phyloP scores from a whole-genome alignment of 1,140 invertebrate species.

The Anoplolepis gracilipes region DNA sequence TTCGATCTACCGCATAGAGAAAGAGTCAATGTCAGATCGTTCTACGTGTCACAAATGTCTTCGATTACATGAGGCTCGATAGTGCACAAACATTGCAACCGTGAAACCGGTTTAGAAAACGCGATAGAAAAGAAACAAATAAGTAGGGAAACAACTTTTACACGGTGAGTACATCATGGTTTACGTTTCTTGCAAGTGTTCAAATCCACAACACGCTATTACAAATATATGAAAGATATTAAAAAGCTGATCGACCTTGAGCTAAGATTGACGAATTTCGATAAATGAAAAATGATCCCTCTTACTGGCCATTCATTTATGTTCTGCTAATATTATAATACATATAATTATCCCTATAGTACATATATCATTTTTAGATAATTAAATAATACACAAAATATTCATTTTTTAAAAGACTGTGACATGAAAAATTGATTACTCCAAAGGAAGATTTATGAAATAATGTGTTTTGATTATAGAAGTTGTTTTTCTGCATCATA shows the following conservation, averaged over 20 bases:
- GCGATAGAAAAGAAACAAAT: conserved; percentile 35
- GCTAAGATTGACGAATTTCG: neutral
- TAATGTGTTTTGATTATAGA: conserved; percentile 4
- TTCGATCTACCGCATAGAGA: neutral
- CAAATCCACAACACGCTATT: too few species aligned
- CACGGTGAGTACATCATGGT: neutral
- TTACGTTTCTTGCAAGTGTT: neutral
- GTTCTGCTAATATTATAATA: neutral
- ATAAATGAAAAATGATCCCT: neutral
- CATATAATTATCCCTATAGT: neutral
- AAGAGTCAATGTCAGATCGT: conserved; percentile 10
- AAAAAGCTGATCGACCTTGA: neutral
- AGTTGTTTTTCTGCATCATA: neutral
- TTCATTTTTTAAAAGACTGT: neutral
- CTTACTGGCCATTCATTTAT: neutral
- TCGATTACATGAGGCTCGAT: neutral
- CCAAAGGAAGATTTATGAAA: neutral
- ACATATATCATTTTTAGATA: neutral
- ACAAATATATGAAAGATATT: neutral
- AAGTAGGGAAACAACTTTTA: conserved; percentile 45
- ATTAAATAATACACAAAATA: neutral
- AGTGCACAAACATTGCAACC: neutral
- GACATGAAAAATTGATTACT: neutral
- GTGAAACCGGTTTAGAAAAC: conserved; percentile 46
- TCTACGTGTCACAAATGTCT: neutral